Conservation (phyloP, 1,140 invertebrate species). For the Eubasilissa regina region DNA sequence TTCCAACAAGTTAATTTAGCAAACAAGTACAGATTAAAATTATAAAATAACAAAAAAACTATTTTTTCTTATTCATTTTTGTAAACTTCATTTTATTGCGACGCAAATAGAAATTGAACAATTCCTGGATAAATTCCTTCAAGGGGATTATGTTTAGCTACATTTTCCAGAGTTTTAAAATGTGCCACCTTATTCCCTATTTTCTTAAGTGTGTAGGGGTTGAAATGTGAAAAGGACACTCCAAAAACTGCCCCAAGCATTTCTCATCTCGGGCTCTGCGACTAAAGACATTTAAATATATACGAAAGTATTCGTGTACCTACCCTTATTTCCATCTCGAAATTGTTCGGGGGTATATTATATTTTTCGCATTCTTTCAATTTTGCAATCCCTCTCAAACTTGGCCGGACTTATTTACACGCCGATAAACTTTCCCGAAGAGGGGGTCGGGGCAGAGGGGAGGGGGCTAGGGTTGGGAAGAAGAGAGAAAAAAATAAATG, state of each 20-base stretch:
- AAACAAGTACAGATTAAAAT: too few relatives aligned
- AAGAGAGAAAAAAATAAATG: constrained; percentile 21
- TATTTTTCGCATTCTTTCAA: constrained; percentile 28
- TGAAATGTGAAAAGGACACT: constrained; percentile 25
- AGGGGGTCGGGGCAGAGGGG: neutral
- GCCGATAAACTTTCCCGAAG: constrained; percentile 22
- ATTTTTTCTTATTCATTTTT: too few relatives aligned
- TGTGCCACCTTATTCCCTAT: neutral
- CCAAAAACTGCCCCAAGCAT: constrained; percentile 20
- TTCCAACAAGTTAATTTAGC: too few relatives aligned
- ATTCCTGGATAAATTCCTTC: too few relatives aligned
- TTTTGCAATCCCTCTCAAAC: constrained; percentile 31
- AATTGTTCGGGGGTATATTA: constrained; percentile 7
- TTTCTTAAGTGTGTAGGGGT: constrained; percentile 6
- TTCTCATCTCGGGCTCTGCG: neutral
- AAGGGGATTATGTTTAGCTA: too few relatives aligned
- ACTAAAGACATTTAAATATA: constrained; percentile 16
- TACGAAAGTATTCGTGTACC: neutral
- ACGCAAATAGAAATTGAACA: too few relatives aligned
- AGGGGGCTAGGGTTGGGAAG: neutral
- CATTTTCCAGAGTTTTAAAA: too few relatives aligned
- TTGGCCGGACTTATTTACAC: constrained; percentile 37
- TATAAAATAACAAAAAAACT: too few relatives aligned
- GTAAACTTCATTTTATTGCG: too few relatives aligned
- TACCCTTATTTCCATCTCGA: constrained; percentile 13